Percentiles rank a stretch among this genome's conserved stretches.
Evolutionary conservation across 1,140 invertebrate species (phyloP).

Genomic region (Drosophila bifasciata): DNA sequence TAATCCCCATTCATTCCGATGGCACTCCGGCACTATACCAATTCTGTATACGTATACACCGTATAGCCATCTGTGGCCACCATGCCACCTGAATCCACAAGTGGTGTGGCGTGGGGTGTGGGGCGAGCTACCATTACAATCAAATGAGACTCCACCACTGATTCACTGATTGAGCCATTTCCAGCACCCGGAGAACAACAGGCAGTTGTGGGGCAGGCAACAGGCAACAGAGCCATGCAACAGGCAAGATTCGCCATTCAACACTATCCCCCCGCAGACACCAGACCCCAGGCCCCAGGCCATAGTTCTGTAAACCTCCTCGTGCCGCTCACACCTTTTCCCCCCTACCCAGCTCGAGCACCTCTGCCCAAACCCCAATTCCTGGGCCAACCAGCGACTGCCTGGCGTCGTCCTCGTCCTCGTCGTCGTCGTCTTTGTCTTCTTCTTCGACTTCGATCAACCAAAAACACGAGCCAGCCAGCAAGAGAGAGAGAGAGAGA

Average conservation of each 20-base stretch:
- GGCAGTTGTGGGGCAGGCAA: conserved; percentile 39
- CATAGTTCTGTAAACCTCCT: too few species aligned
- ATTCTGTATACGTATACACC: conserved; percentile 5
- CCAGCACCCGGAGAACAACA: conserved; percentile 28
- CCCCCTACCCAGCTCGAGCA: too few species aligned
- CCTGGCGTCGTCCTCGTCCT: conserved; percentile 36
- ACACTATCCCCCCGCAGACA: conserved; percentile 8
- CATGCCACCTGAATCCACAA: conserved; percentile 63
- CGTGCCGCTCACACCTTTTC: too few species aligned
- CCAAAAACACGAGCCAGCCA: conserved; percentile 36
- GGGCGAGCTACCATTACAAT: conserved; percentile 69
- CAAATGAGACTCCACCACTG: conserved; percentile 67
- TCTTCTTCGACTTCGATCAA: conserved; percentile 64
- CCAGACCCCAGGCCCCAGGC: background rate
- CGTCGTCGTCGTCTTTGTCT: conserved; percentile 45
- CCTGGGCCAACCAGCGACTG: conserved; percentile 21
- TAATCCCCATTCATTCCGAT: conserved; percentile 39
- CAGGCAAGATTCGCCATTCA: conserved; percentile 48
- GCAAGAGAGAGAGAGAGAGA: too few species aligned
- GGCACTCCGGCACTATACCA: conserved; percentile 3
- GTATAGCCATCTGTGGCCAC: background rate
- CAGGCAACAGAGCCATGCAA: conserved; percentile 15
- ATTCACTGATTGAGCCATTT: conserved; percentile 77
- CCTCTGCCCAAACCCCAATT: conserved; percentile 14
- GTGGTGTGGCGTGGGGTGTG: conserved; percentile 50